phyloP scores from a whole-genome alignment of 2,797 vertebrate species.

The Eidolon dupreanum region DNA sequence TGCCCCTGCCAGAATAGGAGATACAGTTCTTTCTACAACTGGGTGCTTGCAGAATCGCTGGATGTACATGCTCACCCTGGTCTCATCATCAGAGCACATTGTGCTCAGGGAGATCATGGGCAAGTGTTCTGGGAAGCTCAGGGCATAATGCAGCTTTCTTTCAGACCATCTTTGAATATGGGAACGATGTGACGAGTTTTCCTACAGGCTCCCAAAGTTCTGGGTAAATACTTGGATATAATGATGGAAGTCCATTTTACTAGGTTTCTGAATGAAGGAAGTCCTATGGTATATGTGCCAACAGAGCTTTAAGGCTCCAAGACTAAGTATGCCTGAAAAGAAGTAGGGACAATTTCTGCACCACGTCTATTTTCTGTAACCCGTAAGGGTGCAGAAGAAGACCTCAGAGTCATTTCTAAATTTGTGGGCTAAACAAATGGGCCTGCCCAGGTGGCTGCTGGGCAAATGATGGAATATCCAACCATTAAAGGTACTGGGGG shows the following conservation, averaged over 20 bases:
- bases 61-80: accelerated
- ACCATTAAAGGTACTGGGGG: background rate
- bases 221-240: background rate
- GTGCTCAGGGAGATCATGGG: background rate
- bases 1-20: background rate
- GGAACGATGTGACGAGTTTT: background rate
- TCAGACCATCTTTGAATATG: background rate
- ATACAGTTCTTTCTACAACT: accelerated
- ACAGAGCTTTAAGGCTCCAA: background rate
- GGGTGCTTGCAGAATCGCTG: background rate
- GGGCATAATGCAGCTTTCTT: background rate
- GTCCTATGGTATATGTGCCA: no score
- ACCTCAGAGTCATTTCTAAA: background rate
- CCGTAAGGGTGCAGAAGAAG: background rate
- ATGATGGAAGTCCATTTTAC: background rate
- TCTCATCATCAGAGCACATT: accelerated
- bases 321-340: background rate
- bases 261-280: background rate
- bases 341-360: background rate
- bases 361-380: background rate
- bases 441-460: background rate
- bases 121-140: background rate
- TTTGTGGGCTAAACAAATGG: background rate
- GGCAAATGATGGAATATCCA: background rate
- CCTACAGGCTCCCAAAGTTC: background rate